These are phyloP conservation scores for Zenarchopterus dispar DNA, from an alignment of 2,797 vertebrate genomes.

Conservation along the genomic window DNA sequence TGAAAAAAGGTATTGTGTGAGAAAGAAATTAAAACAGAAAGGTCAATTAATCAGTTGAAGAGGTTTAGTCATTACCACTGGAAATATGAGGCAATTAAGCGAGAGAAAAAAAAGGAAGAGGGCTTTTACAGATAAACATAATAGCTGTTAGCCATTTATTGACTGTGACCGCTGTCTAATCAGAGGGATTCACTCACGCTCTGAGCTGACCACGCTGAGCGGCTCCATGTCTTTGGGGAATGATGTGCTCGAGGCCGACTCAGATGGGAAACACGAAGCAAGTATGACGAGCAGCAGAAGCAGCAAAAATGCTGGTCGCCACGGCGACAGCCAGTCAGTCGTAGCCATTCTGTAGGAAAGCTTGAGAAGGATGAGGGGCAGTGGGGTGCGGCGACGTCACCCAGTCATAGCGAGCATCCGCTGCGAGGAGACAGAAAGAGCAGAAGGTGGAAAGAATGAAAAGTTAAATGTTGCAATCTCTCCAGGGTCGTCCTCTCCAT, in stretches of 20 bases:
- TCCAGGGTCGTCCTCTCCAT: neutral
- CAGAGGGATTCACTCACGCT: conserved; percentile 66
- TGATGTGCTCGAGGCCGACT: conserved; percentile 44
- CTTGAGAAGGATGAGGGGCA: neutral
- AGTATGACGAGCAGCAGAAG: conserved; percentile 37
- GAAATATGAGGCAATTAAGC: no score
- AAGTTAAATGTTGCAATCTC: neutral
- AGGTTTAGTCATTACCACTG: no score
- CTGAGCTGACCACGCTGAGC: conserved; percentile 61
- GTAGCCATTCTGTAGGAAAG: conserved; percentile 45
- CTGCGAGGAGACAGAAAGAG: conserved; percentile 33
- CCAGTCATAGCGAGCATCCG: conserved; percentile 46
- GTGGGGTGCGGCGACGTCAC: conserved; percentile 45
- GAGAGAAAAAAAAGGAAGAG: no score
- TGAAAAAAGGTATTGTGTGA: no score
- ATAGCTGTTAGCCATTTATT: neutral
- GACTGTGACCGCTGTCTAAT: neutral
- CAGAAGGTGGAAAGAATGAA: neutral
- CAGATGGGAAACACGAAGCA: conserved; percentile 39
- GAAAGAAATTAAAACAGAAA: no score
- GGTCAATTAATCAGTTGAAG: no score
- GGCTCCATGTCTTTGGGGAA: conserved; percentile 81
- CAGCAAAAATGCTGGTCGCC: conserved; percentile 20
- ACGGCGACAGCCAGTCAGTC: conserved; percentile 18
- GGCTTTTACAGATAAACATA: neutral